phyloP scores from a whole-genome alignment of 2,888 invertebrate species.

The Tachystola acroxantha region DNA sequence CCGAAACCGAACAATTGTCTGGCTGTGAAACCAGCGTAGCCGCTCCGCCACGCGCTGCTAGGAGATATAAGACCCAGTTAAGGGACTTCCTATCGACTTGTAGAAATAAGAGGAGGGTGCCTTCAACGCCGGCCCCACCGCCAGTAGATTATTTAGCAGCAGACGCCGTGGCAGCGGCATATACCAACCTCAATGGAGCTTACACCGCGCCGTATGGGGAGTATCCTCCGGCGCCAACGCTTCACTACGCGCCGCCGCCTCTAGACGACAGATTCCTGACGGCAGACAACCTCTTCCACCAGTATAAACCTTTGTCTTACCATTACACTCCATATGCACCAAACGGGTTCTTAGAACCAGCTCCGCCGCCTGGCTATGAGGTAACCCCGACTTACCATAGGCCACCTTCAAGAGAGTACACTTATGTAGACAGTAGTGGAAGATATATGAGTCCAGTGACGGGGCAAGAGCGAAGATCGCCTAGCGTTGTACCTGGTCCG shows the following conservation, averaged over 20 bases:
- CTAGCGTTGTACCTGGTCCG: slow-evolving; percentile 74
- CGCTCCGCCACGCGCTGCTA: slow-evolving; percentile 87
- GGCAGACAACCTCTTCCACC: slow-evolving; percentile 92
- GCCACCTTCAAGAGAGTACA: slow-evolving; percentile 76
- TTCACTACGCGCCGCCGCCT: slow-evolving; percentile 83
- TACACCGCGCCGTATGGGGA: slow-evolving; percentile 89
- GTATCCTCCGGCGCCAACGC: slow-evolving; percentile 82
- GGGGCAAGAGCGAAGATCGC: slow-evolving; percentile 81
- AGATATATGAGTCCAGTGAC: slow-evolving; percentile 80
- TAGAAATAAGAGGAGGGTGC: slow-evolving; percentile 86
- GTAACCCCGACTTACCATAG: slow-evolving; percentile 82
- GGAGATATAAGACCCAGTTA: slow-evolving; percentile 95
- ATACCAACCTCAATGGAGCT: slow-evolving; percentile 87
- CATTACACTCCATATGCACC: slow-evolving; percentile 86
- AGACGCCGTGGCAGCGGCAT: slow-evolving; percentile 87
- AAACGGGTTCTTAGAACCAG: slow-evolving; percentile 90
- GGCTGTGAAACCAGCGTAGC: slow-evolving; percentile 81
- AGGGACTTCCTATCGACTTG: slow-evolving; percentile 96
- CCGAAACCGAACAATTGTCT: slow-evolving; percentile 88
- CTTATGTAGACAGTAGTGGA: slow-evolving; percentile 77
- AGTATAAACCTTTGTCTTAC: slow-evolving; percentile 93
- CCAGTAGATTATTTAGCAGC: slow-evolving; percentile 84
- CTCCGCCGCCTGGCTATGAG: slow-evolving; percentile 79
- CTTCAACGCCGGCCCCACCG: slow-evolving; percentile 77
- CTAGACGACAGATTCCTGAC: slow-evolving; percentile 85